Base-by-base conservation (phyloP, 2,797 vertebrate species). In the Catostomus latipinnis region DNA sequence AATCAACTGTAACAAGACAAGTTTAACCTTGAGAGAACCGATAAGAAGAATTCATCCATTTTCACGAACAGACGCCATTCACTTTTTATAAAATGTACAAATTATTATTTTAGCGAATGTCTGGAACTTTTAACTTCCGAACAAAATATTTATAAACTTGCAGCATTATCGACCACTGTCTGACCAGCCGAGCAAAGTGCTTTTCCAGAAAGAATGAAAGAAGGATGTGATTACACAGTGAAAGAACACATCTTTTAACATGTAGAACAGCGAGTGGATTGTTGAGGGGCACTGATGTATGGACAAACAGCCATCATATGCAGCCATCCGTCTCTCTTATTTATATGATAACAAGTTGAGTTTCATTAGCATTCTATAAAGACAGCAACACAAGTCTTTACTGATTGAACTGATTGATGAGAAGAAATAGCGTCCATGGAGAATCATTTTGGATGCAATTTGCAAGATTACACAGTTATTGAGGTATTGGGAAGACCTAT, bases 281-380 rank as follows among this genome's bases (percentile, higher is more conserved):
- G 34, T 16, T 71, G 50, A 1, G 34, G 60, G 13, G 68, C 13
- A 9, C 54, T 71, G 71, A 78, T 58, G 63, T 89, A 84, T 85
- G 83, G 81, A 78, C 10, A 72, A 75, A 87, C 74, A 81, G 56
- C 88, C 85, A 80, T 82, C 45, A 49, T 78, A 57, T 62, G 56
- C 13, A 3, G 1, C 63, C 79, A 54, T 75, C 18, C 0, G 66
- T 82, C 72, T 81, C 74, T 84, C 87, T 88, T 86, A 89, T 93
- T 89, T 91, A 91, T 91, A 92, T 92, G 90, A 85, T 90, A 92
- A 92, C 88, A 61, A 91, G 89, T 76, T 83, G 78, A 57, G 58
- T 72, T 67, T 71, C 71, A 87, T 91, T 89, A 82, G 79, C 80
- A 90, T 91, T 91, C 88, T 63, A 74, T 86, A 74, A 83, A 69